Evolutionary conservation across 2,888 invertebrate species (phyloP), one percentile per base, ranked within the genome.

Genomic region (Marasmarcha lunaedactyla): DNA sequence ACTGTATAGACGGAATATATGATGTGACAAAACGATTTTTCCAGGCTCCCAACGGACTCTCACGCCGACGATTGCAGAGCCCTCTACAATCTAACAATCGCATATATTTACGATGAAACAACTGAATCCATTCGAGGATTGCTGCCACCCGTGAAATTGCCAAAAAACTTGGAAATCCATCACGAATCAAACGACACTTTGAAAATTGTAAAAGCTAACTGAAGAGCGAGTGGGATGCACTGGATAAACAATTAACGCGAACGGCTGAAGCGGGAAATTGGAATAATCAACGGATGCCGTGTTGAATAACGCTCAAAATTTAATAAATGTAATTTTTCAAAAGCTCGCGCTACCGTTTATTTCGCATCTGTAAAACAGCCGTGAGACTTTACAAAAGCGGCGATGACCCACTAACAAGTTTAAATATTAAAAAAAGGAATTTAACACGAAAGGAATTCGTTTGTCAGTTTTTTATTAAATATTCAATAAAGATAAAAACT

Each of bases 101-200:
- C 30, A 30, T 30, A 30, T 30, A 30, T 30, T 30, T 30, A 30
- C 30, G 30, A 30, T 30, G 30, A 30, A 30, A 30, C 30, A 30
- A 67, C 63, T 54, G 61, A 65, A 64, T 63, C 65, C 70, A 68
- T 62, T 48, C 51, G 64, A 66, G 65, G 61, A 55, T 63, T 44
- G 59, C 65, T 59, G 55, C 55, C 61, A 59, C 68, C 66, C 78
- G 74, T 77, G 78, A 78, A 78, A 78, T 78, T 76, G 76, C 59
- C 71, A 76, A 77, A 77, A 76, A 77, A 68, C 67, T 69, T 69
- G 63, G 63, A 68, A 74, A 74, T 71, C 74, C 77, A 78, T 78
- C 78, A 76, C 78, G 71, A 74, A 69, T 74, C 77, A 77, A 78
- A 78, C 74, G 77, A 77, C 78, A 77, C 74, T 77, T 74, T 72